Evolutionary conservation across 2,888 invertebrate genomes (phyloP), one percentile per base, ranked within the genome.

Genomic region (Chromoteleia sp.): DNA sequence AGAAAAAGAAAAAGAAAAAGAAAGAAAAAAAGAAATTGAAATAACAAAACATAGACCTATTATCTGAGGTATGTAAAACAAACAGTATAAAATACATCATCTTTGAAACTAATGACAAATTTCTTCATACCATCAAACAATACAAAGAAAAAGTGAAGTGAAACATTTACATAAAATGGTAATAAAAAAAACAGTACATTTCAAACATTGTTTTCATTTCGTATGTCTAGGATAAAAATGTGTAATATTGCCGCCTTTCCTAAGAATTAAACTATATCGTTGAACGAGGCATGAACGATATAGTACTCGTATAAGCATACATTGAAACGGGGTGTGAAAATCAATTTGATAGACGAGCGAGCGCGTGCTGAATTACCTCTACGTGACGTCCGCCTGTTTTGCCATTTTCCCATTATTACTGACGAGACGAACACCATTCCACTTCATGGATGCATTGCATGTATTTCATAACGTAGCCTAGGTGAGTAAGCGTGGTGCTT

Each of bases 321-420:
- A 82, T 59, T 67, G 81, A 79, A 85, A 85, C 82, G 82, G 86
- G 86, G 86, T 84, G 88, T 88, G 89, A 86, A 91, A 91, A 91
- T 90, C 90, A 91, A 91, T 91, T 91, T 90, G 90, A 90, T 87
- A 88, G 89, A 87, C 87, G 87, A 87, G 87, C 86, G 86, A 87
- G 90, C 88, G 90, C 91, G 91, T 91, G 91, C 90, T 87, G 89
- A 91, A 91, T 91, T 91, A 91, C 91, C 91, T 91, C 90, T 91
- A 91, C 91, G 91, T 91, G 91, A 91, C 91, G 89, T 90, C 89
- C 88, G 87, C 84, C 88, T 87, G 90, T 90, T 91, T 91, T 90
- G 87, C 88, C 89, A 90, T 90, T 91, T 90, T 90, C 90, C 88
- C 88, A 89, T 91, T 90, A 91, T 89, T 90, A 91, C 90, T 88